These are phyloP conservation scores for Geotrypetes seraphini DNA, from an alignment of 2,797 vertebrate genomes.

Conservation along the genomic window DNA sequence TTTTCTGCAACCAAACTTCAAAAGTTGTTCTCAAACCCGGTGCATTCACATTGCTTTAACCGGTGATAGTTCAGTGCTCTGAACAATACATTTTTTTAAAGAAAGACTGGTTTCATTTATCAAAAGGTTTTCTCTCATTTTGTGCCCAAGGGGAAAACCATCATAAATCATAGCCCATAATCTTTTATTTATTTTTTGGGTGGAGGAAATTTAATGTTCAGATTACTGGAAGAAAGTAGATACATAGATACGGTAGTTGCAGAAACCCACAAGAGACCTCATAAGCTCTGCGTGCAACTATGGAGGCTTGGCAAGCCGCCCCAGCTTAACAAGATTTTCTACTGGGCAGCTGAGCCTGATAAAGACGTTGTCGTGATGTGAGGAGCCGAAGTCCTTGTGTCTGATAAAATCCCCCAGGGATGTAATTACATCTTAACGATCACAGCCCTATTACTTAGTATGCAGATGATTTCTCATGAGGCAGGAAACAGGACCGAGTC, in stretches of 20 bases:
- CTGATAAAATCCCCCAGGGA: conserved; percentile 3
- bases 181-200: no score
- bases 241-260: accelerated
- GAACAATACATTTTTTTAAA: no score
- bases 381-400: background rate
- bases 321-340: conserved; percentile 2
- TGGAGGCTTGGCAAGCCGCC: background rate
- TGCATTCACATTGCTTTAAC: no score
- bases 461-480: background rate
- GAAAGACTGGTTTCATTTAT: no score
- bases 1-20: no score
- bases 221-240: background rate
- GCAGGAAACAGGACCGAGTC: background rate
- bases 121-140: no score
- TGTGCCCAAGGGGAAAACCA: no score
- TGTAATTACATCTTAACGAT: conserved; percentile 7
- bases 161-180: no score
- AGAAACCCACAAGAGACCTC: background rate
- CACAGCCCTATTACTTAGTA: background rate
- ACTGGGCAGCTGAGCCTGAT: background rate
- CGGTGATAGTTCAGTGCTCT: no score
- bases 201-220: conserved; percentile 1
- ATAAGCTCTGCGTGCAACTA: background rate
- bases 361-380: conserved; percentile 7
- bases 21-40: no score